These are phyloP conservation scores for Phytoseiulus persimilis DNA, from an alignment of 2,888 invertebrate genomes.

Conservation along the genomic window DNA sequence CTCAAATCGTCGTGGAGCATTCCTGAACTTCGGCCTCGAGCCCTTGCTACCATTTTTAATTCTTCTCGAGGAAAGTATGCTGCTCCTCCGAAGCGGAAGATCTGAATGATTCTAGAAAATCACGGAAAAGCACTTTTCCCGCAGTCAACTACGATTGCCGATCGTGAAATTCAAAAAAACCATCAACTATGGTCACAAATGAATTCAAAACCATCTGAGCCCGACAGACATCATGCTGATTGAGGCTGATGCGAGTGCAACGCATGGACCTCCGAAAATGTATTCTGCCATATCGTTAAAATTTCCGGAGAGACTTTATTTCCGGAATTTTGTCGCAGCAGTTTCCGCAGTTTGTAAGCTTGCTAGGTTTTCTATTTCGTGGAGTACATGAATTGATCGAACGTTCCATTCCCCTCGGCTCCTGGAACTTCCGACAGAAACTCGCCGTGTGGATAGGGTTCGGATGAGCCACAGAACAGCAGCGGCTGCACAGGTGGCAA, in stretches of 20 bases:
- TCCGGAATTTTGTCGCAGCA: too few relatives aligned
- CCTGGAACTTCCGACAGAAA: background rate
- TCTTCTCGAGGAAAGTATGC: background rate
- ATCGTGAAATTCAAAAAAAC: background rate
- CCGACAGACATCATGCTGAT: background rate
- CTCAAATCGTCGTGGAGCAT: background rate
- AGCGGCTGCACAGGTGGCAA: background rate
- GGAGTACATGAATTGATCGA: too few relatives aligned
- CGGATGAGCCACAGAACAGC: background rate
- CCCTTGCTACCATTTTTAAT: background rate
- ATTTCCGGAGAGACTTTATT: too few relatives aligned
- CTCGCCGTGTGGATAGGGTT: background rate
- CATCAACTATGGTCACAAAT: background rate
- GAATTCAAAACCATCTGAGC: background rate
- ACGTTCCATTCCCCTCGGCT: background rate
- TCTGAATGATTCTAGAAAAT: background rate
- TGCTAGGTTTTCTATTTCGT: too few relatives aligned
- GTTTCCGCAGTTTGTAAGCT: too few relatives aligned
- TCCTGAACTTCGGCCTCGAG: background rate
- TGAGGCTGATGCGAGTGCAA: too few relatives aligned
- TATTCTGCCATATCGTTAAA: too few relatives aligned
- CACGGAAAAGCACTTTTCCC: background rate
- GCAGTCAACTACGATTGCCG: background rate
- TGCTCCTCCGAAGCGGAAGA: background rate
- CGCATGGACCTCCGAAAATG: too few relatives aligned